Evolutionary conservation across 2,113 vertebrate genomes (phyloP).

Genomic region (Calidris pugnax): DNA sequence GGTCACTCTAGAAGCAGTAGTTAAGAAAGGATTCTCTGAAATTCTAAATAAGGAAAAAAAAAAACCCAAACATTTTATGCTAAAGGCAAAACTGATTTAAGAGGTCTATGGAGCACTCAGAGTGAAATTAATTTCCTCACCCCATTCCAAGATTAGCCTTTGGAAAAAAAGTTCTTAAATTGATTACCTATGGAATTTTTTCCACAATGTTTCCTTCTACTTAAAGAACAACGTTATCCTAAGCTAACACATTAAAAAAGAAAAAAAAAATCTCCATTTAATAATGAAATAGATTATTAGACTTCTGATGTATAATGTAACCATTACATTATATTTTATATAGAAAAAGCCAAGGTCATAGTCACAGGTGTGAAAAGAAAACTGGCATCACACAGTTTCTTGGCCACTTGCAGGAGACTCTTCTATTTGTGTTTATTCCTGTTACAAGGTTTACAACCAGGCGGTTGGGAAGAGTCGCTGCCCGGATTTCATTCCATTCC

Average conservation of each 20-base stretch:
- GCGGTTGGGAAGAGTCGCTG: background rate
- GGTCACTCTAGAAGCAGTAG: background rate
- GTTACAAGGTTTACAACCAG: background rate
- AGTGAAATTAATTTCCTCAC: background rate
- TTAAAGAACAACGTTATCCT: background rate
- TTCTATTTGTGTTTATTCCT: background rate
- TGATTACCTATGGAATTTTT: background rate
- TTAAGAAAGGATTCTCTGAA: background rate
- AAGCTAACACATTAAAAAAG: background rate
- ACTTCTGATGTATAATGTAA: background rate
- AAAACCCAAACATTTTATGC: background rate
- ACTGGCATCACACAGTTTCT: background rate
- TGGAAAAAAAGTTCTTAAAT: background rate
- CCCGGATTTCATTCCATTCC: background rate
- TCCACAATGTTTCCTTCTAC: background rate
- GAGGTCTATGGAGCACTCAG: background rate
- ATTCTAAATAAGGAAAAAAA: background rate
- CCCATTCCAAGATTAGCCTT: background rate
- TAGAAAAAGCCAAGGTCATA: background rate
- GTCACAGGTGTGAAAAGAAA: background rate
- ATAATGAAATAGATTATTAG: background rate
- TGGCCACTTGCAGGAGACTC: rapidly evolving
- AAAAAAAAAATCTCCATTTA: background rate
- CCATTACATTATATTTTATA: background rate
- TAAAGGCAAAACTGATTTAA: background rate